Evolutionary conservation across 2,113 vertebrate genomes (phyloP).

Genomic region (Entosphenus tridentatus): DNA sequence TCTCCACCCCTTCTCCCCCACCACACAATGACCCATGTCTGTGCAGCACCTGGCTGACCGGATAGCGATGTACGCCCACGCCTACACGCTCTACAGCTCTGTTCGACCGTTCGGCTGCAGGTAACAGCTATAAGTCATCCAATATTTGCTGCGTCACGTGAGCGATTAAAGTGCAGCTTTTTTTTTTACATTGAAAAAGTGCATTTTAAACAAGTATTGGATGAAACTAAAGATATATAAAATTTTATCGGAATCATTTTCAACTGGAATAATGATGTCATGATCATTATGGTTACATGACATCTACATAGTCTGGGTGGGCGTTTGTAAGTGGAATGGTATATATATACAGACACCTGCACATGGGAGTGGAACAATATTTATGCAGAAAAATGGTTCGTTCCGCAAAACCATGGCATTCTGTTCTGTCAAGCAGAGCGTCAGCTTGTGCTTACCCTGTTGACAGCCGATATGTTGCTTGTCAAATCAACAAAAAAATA

Average conservation of each 20-base stretch:
- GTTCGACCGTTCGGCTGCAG: slow-evolving; percentile 96
- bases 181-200: rapidly evolving
- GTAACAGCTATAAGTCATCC: slow-evolving; percentile 17
- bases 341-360: background rate
- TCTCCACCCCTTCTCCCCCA: too few relatives aligned
- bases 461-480: too few relatives aligned
- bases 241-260: too few relatives aligned
- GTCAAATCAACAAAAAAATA: too few relatives aligned
- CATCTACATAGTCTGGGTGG: too few relatives aligned
- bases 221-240: too few relatives aligned
- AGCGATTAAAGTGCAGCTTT: slow-evolving; percentile 10
- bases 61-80: slow-evolving; percentile 95
- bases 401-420: background rate
- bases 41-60: slow-evolving; percentile 70
- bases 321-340: background rate
- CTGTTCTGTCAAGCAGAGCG: too few relatives aligned
- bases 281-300: too few relatives aligned
- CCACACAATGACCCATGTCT: too few relatives aligned
- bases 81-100: slow-evolving; percentile 89
- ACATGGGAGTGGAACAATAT: slow-evolving; percentile 1
- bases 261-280: too few relatives aligned
- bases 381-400: slow-evolving; percentile 8
- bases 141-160: background rate
- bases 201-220: background rate
- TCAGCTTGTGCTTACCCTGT: too few relatives aligned